Evolutionary conservation across 2,113 vertebrate species (phyloP).

Genomic region (Psephotus haematonotus): DNA sequence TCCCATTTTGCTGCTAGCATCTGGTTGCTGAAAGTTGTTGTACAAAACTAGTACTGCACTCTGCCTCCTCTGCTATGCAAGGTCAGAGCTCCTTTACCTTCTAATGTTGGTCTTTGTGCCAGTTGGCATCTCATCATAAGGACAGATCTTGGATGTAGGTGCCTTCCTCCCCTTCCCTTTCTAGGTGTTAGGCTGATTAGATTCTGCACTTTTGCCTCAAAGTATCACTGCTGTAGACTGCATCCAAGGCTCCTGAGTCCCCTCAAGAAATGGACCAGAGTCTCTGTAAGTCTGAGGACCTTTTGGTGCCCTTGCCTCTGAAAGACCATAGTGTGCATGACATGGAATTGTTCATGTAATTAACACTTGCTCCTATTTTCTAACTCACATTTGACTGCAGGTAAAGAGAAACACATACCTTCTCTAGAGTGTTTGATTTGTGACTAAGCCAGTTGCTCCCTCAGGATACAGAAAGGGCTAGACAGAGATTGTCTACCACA

Average conservation of each 20-base stretch:
- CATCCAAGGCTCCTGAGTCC: background rate
- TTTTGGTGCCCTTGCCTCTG: background rate
- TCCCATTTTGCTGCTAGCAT: constrained; percentile 20
- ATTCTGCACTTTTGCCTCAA: constrained; percentile 21
- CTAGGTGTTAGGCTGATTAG: constrained; percentile 25
- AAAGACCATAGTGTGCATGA: background rate
- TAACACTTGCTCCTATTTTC: background rate
- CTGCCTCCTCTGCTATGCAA: constrained; percentile 15
- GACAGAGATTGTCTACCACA: background rate
- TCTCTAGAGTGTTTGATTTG: background rate
- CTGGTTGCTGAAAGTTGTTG: background rate
- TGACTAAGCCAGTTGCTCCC: constrained; percentile 16
- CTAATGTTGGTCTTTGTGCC: background rate
- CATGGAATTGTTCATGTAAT: background rate
- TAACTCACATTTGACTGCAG: background rate
- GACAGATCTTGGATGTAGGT: constrained; percentile 22
- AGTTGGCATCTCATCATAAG: background rate
- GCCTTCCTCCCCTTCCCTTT: constrained; percentile 32
- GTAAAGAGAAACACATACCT: background rate
- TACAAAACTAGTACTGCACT: background rate
- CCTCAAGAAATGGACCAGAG: background rate
- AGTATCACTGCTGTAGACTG: constrained; percentile 28
- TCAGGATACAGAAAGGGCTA: constrained; percentile 42
- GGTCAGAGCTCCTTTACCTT: constrained; percentile 9
- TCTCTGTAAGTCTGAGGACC: background rate